A percentile compares a stretch with the other conserved stretches of the same genome.
phyloP scores from a whole-genome alignment of 1,140 invertebrate species.

The Arctopsyche grandis region DNA sequence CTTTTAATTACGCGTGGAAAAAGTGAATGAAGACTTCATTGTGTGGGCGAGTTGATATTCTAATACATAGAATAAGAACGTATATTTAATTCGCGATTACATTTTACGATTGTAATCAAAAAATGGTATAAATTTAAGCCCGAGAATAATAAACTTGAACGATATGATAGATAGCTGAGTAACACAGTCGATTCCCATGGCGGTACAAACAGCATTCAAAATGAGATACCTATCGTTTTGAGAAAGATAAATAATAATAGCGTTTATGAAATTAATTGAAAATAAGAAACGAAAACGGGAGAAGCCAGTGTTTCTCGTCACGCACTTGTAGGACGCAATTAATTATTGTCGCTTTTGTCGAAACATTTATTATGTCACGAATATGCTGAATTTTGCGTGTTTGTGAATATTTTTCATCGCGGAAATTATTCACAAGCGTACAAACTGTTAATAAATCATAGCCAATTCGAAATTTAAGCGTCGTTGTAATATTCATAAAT shows the following conservation, averaged over 20 bases:
- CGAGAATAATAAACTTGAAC: background rate
- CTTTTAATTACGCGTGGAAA: slow-evolving; percentile 16
- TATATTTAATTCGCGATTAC: too few relatives aligned
- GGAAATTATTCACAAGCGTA: background rate
- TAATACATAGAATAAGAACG: background rate
- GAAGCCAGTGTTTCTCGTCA: background rate
- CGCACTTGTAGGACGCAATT: slow-evolving; percentile 6
- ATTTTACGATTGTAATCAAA: slow-evolving; percentile 19
- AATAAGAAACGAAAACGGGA: background rate
- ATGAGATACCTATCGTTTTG: background rate
- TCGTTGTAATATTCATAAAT: too few relatives aligned
- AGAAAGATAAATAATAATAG: too few relatives aligned
- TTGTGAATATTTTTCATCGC: background rate
- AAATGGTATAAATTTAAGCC: slow-evolving; percentile 9
- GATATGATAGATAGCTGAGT: background rate
- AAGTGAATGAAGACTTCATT: slow-evolving; percentile 16
- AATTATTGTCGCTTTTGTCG: slow-evolving; percentile 14
- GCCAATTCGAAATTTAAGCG: too few relatives aligned
- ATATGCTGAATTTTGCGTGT: background rate
- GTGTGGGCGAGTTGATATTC: slow-evolving; percentile 12
- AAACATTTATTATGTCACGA: slow-evolving; percentile 22
- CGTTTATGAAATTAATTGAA: slow-evolving; percentile 3
- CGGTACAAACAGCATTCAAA: background rate
- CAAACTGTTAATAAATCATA: background rate
- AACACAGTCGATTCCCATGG: background rate